Evolutionary conservation across 2,797 vertebrate genomes (phyloP).

Genomic region (Danio tinwini): DNA sequence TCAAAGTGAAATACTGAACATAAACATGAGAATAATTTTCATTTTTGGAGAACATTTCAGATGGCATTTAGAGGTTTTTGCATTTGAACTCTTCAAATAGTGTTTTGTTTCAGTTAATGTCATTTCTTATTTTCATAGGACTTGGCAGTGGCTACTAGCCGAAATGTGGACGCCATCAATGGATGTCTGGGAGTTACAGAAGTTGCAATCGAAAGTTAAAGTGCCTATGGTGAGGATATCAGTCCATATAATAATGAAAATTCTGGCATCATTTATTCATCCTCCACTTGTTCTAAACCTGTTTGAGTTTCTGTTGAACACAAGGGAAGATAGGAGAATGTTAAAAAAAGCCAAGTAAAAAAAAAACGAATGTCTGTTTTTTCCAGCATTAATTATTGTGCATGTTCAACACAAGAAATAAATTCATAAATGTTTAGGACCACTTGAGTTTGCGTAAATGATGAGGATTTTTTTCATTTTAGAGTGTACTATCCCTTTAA

Average conservation of each 20-base stretch:
- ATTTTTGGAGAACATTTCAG: too few relatives aligned
- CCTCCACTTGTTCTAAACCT: not conserved
- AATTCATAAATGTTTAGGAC: too few relatives aligned
- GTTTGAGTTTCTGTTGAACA: not conserved
- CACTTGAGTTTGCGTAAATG: too few relatives aligned
- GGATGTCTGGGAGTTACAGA: slow-evolving; percentile 68
- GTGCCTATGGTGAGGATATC: slow-evolving; percentile 48
- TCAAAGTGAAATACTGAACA: too few relatives aligned
- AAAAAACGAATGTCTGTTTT: too few relatives aligned
- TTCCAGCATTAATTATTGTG: too few relatives aligned
- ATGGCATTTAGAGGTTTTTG: too few relatives aligned
- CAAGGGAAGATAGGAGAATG: not conserved
- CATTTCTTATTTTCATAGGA: slow-evolving; percentile 61
- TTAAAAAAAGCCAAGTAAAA: too few relatives aligned
- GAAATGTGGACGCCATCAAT: slow-evolving; percentile 60
- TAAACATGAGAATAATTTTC: too few relatives aligned
- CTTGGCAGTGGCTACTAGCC: slow-evolving; percentile 58
- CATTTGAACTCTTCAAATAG: not conserved
- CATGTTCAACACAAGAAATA: too few relatives aligned
- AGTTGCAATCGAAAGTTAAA: slow-evolving; percentile 73
- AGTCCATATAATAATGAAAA: not conserved
- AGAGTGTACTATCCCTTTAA: too few relatives aligned
- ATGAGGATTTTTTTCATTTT: too few relatives aligned
- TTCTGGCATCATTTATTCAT: not conserved
- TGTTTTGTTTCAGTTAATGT: not conserved